Evolutionary conservation across 2,888 invertebrate genomes (phyloP).

Genomic region (Stratiomys singularior): DNA sequence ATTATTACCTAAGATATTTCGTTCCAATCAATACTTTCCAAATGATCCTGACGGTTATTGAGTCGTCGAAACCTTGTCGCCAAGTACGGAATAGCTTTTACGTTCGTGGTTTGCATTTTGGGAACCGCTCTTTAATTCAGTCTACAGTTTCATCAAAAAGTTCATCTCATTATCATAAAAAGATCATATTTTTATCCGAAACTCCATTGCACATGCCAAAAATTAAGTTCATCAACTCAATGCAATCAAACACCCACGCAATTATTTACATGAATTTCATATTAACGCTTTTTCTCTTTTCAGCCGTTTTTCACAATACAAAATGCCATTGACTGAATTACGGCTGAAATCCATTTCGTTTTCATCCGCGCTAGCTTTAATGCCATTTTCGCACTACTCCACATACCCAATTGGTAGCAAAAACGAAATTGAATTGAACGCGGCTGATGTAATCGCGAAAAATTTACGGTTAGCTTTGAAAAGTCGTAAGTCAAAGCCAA

Average conservation of each 20-base stretch:
- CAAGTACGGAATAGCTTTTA: too few relatives aligned
- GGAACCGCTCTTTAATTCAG: too few relatives aligned
- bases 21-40: too few relatives aligned
- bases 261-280: neutral
- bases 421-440: neutral
- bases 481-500: neutral
- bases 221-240: neutral
- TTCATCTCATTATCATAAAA: too few relatives aligned
- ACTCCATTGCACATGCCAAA: neutral
- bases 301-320: neutral
- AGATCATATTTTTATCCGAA: neutral
- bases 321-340: slow-evolving; percentile 2
- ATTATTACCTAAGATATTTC: too few relatives aligned
- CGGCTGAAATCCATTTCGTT: neutral
- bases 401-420: neutral
- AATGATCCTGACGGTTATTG: too few relatives aligned
- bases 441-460: slow-evolving; percentile 6
- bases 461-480: neutral
- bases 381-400: neutral
- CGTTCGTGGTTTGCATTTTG: too few relatives aligned
- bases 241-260: neutral
- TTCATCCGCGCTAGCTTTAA: neutral
- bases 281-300: neutral
- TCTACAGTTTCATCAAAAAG: too few relatives aligned
- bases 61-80: too few relatives aligned